phyloP scores from a whole-genome alignment of 2,888 invertebrate species.

The Apotomis capreana region DNA sequence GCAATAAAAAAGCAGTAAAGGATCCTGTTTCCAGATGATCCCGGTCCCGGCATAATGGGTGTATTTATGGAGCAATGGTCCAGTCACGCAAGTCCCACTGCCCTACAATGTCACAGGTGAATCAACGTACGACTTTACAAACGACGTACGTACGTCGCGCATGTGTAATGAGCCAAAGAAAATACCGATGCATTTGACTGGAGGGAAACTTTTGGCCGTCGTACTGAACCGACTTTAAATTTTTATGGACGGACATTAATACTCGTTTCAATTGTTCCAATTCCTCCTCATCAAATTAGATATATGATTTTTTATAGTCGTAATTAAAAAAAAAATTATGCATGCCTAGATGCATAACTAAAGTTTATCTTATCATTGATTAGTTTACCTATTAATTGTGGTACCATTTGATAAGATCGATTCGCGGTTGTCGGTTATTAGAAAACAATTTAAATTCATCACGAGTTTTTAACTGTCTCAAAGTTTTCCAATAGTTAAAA shows the following conservation, averaged over 20 bases:
- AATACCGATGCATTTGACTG: constrained; percentile 52
- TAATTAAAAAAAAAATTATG: not conserved
- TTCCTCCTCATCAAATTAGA: not conserved
- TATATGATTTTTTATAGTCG: not conserved
- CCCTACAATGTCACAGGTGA: constrained; percentile 48
- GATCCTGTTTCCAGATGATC: constrained; percentile 30
- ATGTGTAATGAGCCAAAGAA: constrained; percentile 63
- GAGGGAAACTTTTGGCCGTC: constrained; percentile 53
- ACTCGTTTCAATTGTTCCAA: not conserved
- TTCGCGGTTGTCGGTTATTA: constrained; percentile 19
- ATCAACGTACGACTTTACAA: constrained; percentile 46
- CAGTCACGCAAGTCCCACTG: constrained; percentile 51
- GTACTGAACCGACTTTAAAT: constrained; percentile 7
- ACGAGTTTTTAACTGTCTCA: not conserved
- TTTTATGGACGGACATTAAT: not conserved
- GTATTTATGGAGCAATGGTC: constrained; percentile 36
- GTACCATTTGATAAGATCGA: constrained; percentile 3
- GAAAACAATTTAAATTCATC: constrained; percentile 15
- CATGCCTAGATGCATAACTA: not conserved
- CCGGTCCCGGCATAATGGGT: constrained; percentile 23
- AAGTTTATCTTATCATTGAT: constrained; percentile 18
- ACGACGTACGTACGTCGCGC: constrained; percentile 58
- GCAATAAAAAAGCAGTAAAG: constrained; percentile 8
- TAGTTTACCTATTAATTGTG: constrained; percentile 20
- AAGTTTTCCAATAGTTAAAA: constrained; percentile 29